Evolutionary conservation across 1,140 invertebrate genomes (phyloP).

Genomic region (Agrilus planipennis): DNA sequence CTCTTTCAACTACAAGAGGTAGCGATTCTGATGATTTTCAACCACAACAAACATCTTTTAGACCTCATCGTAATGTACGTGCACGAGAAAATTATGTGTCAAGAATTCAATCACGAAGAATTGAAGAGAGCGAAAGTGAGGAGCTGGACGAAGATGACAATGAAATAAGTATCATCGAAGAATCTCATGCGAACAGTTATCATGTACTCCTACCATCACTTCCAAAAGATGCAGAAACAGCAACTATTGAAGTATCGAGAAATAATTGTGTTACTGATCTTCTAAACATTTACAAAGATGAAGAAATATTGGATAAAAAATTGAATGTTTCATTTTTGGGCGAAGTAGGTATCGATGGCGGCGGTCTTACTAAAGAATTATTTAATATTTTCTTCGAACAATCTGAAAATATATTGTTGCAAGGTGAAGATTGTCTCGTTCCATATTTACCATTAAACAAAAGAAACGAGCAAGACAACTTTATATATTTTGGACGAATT

Average conservation of each 20-base stretch:
- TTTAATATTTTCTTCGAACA: conserved; percentile 1
- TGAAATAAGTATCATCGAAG: too few relatives aligned
- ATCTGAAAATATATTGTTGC: not conserved
- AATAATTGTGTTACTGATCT: not conserved
- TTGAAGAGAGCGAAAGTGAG: too few relatives aligned
- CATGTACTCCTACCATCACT: conserved; percentile 3
- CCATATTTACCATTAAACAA: not conserved
- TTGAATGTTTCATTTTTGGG: not conserved
- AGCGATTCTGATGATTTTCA: too few relatives aligned
- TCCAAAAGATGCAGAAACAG: not conserved
- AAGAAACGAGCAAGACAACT: not conserved
- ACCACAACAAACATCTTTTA: too few relatives aligned
- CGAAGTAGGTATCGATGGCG: not conserved
- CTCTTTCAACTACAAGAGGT: too few relatives aligned
- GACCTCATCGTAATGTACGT: too few relatives aligned
- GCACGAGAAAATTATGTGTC: too few relatives aligned
- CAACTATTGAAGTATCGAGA: not conserved
- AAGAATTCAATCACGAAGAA: too few relatives aligned
- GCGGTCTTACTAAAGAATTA: not conserved
- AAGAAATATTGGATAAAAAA: not conserved
- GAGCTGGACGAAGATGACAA: too few relatives aligned
- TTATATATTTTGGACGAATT: not conserved
- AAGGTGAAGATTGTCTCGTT: conserved; percentile 1
- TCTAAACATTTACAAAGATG: not conserved
- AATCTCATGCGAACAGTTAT: too few relatives aligned